Evolutionary conservation across 2,797 vertebrate genomes (phyloP), one percentile per base, ranked within the genome.

Genomic region (Vipera ursinii): DNA sequence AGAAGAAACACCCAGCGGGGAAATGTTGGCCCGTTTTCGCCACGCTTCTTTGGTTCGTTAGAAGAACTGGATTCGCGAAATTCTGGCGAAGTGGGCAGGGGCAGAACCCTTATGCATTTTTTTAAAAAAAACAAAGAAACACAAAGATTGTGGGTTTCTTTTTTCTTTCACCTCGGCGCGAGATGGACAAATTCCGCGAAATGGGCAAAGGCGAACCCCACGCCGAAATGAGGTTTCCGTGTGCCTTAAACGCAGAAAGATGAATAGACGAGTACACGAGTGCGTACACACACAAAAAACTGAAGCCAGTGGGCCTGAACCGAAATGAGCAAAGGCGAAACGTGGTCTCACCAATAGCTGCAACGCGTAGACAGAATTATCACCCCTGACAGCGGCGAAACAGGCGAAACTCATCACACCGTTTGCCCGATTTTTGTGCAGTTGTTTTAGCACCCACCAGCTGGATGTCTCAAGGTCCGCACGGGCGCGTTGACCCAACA

Each of bases 11-110:
- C 92, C 93, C 65, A 73, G 38, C 86, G 61, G 69, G 88, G 59
- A 86, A 95, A 85, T 59, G 3, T 14, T 73, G 53, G 24, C 95
- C 95, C 93, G 0, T 88, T 93, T 92, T 91, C 93, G 94, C 93
- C 82, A 48, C 48, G 91, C 2, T 61, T 53, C 17, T 51, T 44
- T 48, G 32, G n/a, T 51, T 91, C 85, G 69, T 91, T 93, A 95
- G 95, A 96, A 94, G 95, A 96, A 94, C 92, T 2, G 14, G 17
- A 17, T 59, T 57, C 59, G 53, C 15, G 86, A 56, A 32, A 4
- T n/a, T 87, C 56, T 20, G 32, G 15, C 86, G 10, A 87, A 17
- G 6, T 56, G 28, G 86, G 24, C 26, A 56, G 86, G 22, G 38
- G 7, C 73, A 9, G 7, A 44, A 78, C 38, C 17, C 7, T 20